phyloP scores from a whole-genome alignment of 2,797 vertebrate species.

The Apogon hyalosoma region DNA sequence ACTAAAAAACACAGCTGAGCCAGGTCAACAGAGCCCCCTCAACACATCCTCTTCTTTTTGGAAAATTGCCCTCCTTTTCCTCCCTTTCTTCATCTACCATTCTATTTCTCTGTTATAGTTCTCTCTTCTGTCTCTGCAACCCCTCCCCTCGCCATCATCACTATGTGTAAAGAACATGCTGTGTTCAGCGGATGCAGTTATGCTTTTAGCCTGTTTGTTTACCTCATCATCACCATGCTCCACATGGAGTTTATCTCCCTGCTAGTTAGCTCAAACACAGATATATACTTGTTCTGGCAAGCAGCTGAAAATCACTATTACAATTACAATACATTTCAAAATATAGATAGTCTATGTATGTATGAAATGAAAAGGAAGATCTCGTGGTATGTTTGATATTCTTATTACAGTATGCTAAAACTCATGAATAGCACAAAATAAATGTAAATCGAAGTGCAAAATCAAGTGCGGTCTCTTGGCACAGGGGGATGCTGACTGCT shows the following conservation, averaged over 20 bases:
- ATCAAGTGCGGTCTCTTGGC: not conserved
- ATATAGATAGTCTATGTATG: too few species aligned
- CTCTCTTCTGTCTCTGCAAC: not conserved
- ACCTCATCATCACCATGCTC: conserved; percentile 73
- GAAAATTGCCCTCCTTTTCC: not conserved
- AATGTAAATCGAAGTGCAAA: conserved; percentile 4
- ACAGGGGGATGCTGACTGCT: too few species aligned
- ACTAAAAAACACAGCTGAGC: conserved; percentile 65
- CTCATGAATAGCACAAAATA: not conserved
- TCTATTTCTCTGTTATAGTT: not conserved
- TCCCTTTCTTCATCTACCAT: not conserved
- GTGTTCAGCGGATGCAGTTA: conserved; percentile 47
- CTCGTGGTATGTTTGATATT: too few species aligned
- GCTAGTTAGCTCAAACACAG: conserved; percentile 68
- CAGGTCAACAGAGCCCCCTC: conserved; percentile 45
- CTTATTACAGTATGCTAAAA: too few species aligned
- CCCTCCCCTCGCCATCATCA: conserved; percentile 1
- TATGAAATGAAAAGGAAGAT: too few species aligned
- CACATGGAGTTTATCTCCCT: conserved; percentile 66
- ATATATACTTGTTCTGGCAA: conserved; percentile 55
- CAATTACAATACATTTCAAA: conserved; percentile 23
- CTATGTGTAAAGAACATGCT: conserved; percentile 44
- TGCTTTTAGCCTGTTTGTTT: conserved; percentile 71
- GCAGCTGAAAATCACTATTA: conserved; percentile 44
- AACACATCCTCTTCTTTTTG: conserved; percentile 28